Percentiles rank a stretch among this genome's conserved stretches.
These are phyloP conservation scores for Metellina segmentata DNA, from an alignment of 2,888 invertebrate genomes.

Conservation along the genomic window DNA sequence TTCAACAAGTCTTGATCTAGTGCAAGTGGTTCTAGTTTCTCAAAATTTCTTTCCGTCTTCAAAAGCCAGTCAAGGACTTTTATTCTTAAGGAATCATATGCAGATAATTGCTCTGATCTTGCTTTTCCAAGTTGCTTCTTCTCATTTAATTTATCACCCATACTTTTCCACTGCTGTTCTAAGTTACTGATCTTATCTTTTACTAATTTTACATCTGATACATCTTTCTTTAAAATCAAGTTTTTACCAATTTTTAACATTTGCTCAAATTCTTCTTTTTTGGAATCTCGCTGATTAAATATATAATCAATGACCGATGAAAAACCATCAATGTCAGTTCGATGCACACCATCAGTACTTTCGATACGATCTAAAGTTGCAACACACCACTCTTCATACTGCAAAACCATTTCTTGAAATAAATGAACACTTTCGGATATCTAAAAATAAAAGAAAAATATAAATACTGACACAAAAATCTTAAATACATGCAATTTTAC, in stretches of 20 bases:
- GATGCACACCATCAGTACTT: constrained; percentile 87
- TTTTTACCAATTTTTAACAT: constrained; percentile 90
- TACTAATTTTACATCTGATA: constrained; percentile 91
- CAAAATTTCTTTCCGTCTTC: constrained; percentile 88
- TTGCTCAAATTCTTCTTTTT: constrained; percentile 87
- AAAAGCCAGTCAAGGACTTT: constrained; percentile 93
- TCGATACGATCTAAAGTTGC: constrained; percentile 87
- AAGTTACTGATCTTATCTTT: constrained; percentile 89
- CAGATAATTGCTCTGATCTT: constrained; percentile 91
- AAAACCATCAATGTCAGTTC: constrained; percentile 84
- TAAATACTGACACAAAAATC: background rate
- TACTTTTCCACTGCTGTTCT: constrained; percentile 94
- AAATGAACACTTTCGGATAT: constrained; percentile 49
- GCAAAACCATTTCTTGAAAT: constrained; percentile 83
- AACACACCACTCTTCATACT: constrained; percentile 79
- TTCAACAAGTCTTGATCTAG: constrained; percentile 92
- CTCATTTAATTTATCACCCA: constrained; percentile 90
- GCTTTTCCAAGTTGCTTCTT: constrained; percentile 91
- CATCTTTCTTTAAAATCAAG: constrained; percentile 90
- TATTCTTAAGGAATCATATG: constrained; percentile 91
- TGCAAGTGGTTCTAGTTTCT: constrained; percentile 90
- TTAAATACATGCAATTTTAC: background rate
- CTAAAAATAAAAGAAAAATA: constrained; percentile 36
- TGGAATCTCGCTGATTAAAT: constrained; percentile 81
- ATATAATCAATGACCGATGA: constrained; percentile 84